Base-by-base conservation (phyloP, 64 coral and sea anemone species). In the Montipora cactus region DNA sequence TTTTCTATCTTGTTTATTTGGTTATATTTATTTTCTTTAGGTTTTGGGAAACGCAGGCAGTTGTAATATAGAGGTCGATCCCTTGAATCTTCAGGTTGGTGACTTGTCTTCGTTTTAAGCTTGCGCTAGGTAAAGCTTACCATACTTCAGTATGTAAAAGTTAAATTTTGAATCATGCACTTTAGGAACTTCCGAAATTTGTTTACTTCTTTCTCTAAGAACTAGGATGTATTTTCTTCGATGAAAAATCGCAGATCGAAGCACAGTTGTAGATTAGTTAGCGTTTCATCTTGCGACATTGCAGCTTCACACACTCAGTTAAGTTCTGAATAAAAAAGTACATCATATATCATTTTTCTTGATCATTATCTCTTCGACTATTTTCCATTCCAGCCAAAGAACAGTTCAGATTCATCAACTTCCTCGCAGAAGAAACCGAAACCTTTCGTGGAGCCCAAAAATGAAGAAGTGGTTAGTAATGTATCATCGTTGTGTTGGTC, bases 11-110 rank as follows among this genome's bases (percentile, higher is more conserved):
- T 28, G 7, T 45, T 44, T 59, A 14, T 6, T 44, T 46, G 12
- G 9, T 7, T 4, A 15, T 22, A 84, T 14, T 0, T 52, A 23
- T 58, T 74, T 0, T 69, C 59, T 44, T 1, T 61, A 93, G 92
- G 84, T 93, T 79, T 59, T 76, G 9, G 75, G 84, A 7, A 93
- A 87, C 61, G 92, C 92, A 57, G 92, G 83, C 4, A 93, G 59
- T 15, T 93, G 92, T 88, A 78, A 80, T 51, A 61, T 93, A 21
- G 79, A 84, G 15, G 71, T 64, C 20, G 87, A 93, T 23, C 84
- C 84, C n/a, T n/a, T 81, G 18, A 47, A 88, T 87, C 85, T 93
- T 49, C 76, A 88, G 92, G 92, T 93, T 49, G 5, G 67, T 92
- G 46, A 49, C 20, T 37, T 57, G 53, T 2, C 13, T 15, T 5